A percentile compares a stretch with the other conserved stretches of the same genome.
Evolutionary conservation across 1,140 invertebrate genomes (phyloP).

Genomic region (Spodoptera frugiperda): DNA sequence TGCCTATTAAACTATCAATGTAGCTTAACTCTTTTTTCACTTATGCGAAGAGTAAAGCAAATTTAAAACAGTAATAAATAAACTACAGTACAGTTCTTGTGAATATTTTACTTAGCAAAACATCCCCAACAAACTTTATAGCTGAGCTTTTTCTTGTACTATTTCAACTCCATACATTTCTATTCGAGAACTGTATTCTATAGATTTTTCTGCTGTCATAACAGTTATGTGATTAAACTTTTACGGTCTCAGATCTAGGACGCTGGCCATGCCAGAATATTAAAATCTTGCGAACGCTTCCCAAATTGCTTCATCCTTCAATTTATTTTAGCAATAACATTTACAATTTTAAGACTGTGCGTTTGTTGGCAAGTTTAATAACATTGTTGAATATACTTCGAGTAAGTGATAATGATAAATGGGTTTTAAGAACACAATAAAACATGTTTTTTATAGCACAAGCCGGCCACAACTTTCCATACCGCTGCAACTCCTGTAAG

Average conservation of each 20-base stretch:
- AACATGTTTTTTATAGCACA: too few relatives aligned
- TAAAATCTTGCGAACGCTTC: conserved; percentile 7
- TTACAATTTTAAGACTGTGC: conserved; percentile 8
- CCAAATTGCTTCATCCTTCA: conserved; percentile 1
- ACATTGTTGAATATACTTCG: not conserved
- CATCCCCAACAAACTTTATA: not conserved
- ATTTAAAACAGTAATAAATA: too few relatives aligned
- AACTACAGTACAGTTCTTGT: too few relatives aligned
- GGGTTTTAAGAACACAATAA: too few relatives aligned
- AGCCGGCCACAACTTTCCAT: too few relatives aligned
- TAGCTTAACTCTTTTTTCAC: too few relatives aligned
- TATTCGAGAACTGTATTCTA: conserved; percentile 22
- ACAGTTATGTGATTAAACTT: conserved; percentile 40
- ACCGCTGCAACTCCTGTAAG: too few relatives aligned
- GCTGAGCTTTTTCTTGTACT: conserved; percentile 2
- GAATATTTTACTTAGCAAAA: conserved; percentile 17
- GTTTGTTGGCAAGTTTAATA: not conserved
- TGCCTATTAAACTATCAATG: too few relatives aligned
- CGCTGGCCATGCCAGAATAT: conserved; percentile 27
- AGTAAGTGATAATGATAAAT: not conserved
- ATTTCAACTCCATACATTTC: conserved; percentile 28
- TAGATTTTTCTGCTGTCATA: conserved; percentile 33
- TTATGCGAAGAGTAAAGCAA: too few relatives aligned
- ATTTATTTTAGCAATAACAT: conserved; percentile 20
- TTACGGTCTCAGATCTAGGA: conserved; percentile 35